Base-by-base conservation (phyloP, 2,113 vertebrate genomes). In the Embiotoca jacksoni region DNA sequence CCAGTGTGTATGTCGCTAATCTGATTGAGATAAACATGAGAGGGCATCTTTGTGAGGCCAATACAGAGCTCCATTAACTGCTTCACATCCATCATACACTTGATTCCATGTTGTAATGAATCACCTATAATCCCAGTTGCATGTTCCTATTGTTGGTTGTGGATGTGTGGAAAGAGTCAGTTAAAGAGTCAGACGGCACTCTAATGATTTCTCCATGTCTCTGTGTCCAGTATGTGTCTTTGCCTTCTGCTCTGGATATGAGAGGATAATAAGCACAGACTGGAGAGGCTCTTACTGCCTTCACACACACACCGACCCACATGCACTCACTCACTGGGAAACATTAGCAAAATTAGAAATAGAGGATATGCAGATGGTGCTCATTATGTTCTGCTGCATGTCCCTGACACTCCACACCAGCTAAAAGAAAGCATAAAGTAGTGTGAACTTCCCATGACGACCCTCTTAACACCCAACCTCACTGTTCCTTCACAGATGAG, bases 331-430 rank as follows among this genome's bases (percentile, higher is more conserved):
- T 58, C 64, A 63, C 68, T 31, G 52, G 63, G 60, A 64, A 63
- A 63, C 72, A 75, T 77, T 78, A 69, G 82, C 32, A 47, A 77
- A 85, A 86, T 73, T 74, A 85, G 59, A 78, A 47, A 0, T 8
- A 15, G 60, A 66, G 80, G 61, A 81, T 67, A 83, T 81, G 81
- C 83, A 84, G 87, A 84, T 82, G 82, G 80, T 63, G 76, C 72
- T 87, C 78, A 73, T 87, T 86, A 87, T 58, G 52, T 50, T 79
- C 61, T 68, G 72, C 70, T 84, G 80, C 68, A 55, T 86, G 84
- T 77, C 76, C 53, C 68, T 31, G 71, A 74, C 72, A 79, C 78
- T 65, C 83, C 11, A 59, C 80, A 69, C 52, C 69, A 47, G 57
- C 47, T 23, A 36, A 63, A 46, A 46, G 41, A 35, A 71, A 46